Conservation (phyloP, 2,888 invertebrate genomes). For the Leptodirus hochenwartii region DNA sequence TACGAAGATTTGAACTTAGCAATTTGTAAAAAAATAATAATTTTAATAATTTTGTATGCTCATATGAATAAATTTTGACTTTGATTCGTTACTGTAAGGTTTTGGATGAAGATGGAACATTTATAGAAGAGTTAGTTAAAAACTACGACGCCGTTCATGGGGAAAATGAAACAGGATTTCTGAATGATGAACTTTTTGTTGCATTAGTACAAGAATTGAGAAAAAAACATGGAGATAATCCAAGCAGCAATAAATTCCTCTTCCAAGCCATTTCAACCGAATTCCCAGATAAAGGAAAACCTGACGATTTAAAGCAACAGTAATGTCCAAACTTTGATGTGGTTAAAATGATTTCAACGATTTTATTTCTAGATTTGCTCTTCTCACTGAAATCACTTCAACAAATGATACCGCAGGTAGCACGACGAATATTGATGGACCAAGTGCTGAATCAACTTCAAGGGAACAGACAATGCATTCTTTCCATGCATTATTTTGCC, state of each 20-base stretch:
- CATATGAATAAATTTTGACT: no score
- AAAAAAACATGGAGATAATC: constrained; percentile 28
- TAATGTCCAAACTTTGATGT: constrained; percentile 27
- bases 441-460: constrained; percentile 76
- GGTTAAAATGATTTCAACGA: no score
- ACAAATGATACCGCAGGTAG: constrained; percentile 92
- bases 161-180: constrained; percentile 79
- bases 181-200: constrained; percentile 87
- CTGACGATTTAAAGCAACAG: constrained; percentile 78
- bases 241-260: constrained; percentile 31
- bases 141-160: constrained; percentile 97
- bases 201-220: constrained; percentile 74
- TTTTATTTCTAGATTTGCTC: no score
- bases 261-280: constrained; percentile 84
- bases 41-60: no score
- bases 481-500: constrained; percentile 98
- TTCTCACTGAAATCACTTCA: no score
- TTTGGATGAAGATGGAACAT: no score
- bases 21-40: no score
- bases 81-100: no score
- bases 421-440: constrained; percentile 92
- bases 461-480: constrained; percentile 95
- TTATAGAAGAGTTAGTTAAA: no score
- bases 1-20: no score
- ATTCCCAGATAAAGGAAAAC: constrained; percentile 84